phyloP scores from a whole-genome alignment of 2,888 invertebrate species.

The Orchesella flavescens region DNA sequence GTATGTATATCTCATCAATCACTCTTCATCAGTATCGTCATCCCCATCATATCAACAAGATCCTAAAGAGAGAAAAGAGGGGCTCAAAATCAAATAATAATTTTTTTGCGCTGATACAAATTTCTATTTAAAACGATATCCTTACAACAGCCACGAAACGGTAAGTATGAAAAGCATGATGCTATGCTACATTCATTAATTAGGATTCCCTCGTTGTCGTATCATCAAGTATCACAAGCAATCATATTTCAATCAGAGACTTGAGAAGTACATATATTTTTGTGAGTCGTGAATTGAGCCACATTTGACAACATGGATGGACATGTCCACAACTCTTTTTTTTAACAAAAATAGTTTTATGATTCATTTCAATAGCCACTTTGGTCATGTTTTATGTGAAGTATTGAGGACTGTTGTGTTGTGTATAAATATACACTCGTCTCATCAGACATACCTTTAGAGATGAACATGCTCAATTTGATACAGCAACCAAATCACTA shows the following conservation, averaged over 20 bases:
- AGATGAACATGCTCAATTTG: slow-evolving; percentile 41
- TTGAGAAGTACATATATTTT: background rate
- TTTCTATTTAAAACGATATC: slow-evolving; percentile 1
- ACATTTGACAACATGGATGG: slow-evolving; percentile 17
- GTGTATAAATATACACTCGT: slow-evolving; percentile 11
- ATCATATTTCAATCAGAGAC: slow-evolving; percentile 56
- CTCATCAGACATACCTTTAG: slow-evolving; percentile 6
- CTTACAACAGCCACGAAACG: background rate
- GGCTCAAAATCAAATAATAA: slow-evolving; percentile 1
- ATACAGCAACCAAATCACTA: slow-evolving; percentile 3
- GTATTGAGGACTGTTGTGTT: slow-evolving; percentile 7
- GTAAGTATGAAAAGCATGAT: no score
- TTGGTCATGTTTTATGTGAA: slow-evolving; percentile 30
- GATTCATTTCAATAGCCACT: slow-evolving; percentile 26
- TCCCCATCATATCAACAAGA: slow-evolving; percentile 10
- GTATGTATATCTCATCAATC: slow-evolving; percentile 19
- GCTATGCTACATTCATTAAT: background rate
- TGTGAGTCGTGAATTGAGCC: background rate
- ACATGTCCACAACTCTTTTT: slow-evolving; percentile 6
- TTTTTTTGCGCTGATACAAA: slow-evolving; percentile 8
- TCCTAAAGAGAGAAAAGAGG: slow-evolving; percentile 24
- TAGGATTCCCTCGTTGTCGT: slow-evolving; percentile 22
- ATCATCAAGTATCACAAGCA: slow-evolving; percentile 53
- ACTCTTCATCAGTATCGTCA: slow-evolving; percentile 29
- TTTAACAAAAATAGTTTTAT: slow-evolving; percentile 4